phyloP scores from a whole-genome alignment of 2,797 vertebrate species.

The Muscicapa striata region DNA sequence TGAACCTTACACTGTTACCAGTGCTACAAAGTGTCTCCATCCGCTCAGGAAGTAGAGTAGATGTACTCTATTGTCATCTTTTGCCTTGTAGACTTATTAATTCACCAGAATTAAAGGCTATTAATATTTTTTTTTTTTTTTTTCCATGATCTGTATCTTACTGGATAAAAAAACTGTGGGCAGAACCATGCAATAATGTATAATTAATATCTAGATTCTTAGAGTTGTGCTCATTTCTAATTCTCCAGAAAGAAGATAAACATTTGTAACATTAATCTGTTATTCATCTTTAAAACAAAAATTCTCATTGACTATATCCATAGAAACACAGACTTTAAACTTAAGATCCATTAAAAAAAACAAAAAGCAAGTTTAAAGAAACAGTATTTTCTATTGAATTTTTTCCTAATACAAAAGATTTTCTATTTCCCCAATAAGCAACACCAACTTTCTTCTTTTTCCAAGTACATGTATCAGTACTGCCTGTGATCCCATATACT shows the following conservation, averaged over 20 bases:
- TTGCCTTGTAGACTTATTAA: neutral
- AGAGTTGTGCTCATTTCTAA: neutral
- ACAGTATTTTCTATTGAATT: neutral
- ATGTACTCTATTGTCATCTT: neutral
- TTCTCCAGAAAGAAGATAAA: neutral
- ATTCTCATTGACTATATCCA: neutral
- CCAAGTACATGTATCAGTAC: neutral
- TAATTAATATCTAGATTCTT: neutral
- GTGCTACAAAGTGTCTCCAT: neutral
- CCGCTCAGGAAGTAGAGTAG: neutral
- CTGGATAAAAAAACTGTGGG: neutral
- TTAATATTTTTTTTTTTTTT: neutral
- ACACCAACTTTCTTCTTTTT: fast-evolving
- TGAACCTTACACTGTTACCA: neutral
- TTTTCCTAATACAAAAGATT: neutral
- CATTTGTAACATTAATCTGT: neutral
- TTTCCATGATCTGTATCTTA: neutral
- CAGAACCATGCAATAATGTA: neutral
- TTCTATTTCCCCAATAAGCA: neutral
- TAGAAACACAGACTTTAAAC: neutral
- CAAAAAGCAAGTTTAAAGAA: neutral
- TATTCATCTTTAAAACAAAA: neutral
- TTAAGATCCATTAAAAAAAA: neutral
- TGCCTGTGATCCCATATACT: neutral
- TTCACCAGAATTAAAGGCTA: neutral